Conservation (phyloP, 2,113 vertebrate species). For the Colius striatus region DNA sequence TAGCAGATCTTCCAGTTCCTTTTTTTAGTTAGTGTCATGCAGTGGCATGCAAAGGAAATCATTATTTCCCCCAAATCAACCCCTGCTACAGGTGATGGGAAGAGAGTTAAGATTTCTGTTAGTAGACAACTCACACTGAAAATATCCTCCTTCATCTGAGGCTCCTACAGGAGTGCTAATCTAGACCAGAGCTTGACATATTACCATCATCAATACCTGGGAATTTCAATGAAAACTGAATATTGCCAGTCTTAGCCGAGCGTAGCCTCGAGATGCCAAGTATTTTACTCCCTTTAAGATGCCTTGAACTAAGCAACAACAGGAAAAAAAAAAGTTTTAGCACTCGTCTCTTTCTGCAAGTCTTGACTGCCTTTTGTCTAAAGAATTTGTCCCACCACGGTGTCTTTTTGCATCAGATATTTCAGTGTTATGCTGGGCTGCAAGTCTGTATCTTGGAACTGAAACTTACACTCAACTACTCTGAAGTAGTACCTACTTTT, state of each 20-base stretch:
- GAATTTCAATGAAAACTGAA: background rate
- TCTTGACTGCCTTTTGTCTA: background rate
- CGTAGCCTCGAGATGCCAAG: background rate
- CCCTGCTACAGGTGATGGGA: background rate
- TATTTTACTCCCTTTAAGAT: background rate
- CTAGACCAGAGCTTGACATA: background rate
- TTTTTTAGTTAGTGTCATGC: background rate
- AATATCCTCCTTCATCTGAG: background rate
- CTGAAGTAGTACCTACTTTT: background rate
- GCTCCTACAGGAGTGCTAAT: background rate
- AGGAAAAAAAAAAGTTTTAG: no score
- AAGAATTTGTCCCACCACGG: background rate
- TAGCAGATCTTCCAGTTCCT: background rate
- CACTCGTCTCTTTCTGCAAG: background rate
- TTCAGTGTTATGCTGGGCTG: background rate
- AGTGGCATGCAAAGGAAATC: background rate
- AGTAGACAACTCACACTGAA: background rate
- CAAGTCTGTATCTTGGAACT: background rate
- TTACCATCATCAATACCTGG: background rate
- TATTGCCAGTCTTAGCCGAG: background rate
- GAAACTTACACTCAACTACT: background rate
- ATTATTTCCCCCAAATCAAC: background rate
- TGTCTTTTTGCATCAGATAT: background rate
- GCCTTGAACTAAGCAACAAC: background rate
- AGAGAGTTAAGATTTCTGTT: background rate